phyloP scores from a whole-genome alignment of 1,140 invertebrate genomes.

The Lanistes nyassanus region DNA sequence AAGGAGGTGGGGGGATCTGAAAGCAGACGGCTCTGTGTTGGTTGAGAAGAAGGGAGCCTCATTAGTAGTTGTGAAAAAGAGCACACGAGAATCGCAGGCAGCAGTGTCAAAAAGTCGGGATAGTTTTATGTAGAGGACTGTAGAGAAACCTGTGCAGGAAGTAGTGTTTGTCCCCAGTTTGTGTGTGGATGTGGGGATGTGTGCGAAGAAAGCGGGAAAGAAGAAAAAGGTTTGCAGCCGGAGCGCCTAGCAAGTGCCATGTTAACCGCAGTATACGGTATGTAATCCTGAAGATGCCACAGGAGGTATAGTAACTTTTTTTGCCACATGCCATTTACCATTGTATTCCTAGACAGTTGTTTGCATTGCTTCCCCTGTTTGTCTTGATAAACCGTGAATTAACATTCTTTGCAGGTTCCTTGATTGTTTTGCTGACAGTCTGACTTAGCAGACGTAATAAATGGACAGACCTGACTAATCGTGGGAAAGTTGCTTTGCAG shows the following conservation, averaged over 20 bases:
- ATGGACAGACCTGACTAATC: not conserved
- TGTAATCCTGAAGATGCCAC: conserved; percentile 21
- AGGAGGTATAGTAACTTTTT: conserved; percentile 27
- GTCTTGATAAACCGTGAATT: not conserved
- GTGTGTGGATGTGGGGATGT: too few relatives aligned
- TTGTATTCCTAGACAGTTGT: conserved; percentile 12
- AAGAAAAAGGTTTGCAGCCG: conserved; percentile 12
- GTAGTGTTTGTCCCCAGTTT: too few relatives aligned
- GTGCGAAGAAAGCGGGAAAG: not conserved
- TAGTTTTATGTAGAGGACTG: too few relatives aligned
- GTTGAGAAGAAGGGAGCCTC: too few relatives aligned
- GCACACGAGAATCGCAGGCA: too few relatives aligned
- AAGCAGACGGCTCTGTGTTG: too few relatives aligned
- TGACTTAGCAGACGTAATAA: not conserved
- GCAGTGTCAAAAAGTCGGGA: too few relatives aligned
- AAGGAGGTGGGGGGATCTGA: too few relatives aligned
- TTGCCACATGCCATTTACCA: conserved; percentile 22
- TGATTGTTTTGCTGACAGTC: not conserved
- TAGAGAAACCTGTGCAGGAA: too few relatives aligned
- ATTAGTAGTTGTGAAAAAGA: too few relatives aligned
- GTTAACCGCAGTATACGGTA: conserved; percentile 24
- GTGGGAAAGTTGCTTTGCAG: not conserved
- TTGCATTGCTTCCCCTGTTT: not conserved
- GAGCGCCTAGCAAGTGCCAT: conserved; percentile 11
- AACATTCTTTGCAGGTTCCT: not conserved